These are phyloP conservation scores for Aspiorhynchus laticeps DNA, from an alignment of 2,113 vertebrate genomes.

Conservation along the genomic window DNA sequence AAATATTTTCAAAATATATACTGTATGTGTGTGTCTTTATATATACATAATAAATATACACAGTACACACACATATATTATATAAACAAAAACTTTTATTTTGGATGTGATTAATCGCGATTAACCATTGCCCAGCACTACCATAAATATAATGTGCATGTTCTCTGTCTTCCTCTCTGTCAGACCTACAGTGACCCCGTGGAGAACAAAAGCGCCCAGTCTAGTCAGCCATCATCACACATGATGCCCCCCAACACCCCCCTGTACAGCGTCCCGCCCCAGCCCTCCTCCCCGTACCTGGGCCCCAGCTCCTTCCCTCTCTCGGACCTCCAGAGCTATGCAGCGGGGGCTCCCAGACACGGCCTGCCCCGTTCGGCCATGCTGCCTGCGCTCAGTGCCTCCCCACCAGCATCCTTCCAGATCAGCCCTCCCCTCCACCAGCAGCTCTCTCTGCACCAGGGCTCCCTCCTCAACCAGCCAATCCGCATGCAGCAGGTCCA, in stretches of 20 bases:
- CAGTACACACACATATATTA: too few species aligned
- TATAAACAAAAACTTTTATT: too few species aligned
- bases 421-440: constrained; percentile 96
- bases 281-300: constrained; percentile 88
- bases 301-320: constrained; percentile 91
- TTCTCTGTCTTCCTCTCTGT: constrained; percentile 32
- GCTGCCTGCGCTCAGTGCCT: constrained; percentile 94
- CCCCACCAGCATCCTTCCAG: constrained; percentile 92
- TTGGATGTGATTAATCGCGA: too few species aligned
- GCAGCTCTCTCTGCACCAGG: constrained; percentile 94
- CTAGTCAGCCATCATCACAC: constrained; percentile 87
- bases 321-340: constrained; percentile 91
- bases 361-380: constrained; percentile 88
- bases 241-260: constrained; percentile 89
- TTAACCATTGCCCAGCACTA: too few species aligned
- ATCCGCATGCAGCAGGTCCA: constrained; percentile 96
- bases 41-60: too few species aligned
- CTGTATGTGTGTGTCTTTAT: too few species aligned
- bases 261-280: constrained; percentile 89
- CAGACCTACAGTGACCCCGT: constrained; percentile 90
- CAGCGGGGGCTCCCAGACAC: constrained; percentile 84
- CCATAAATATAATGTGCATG: background rate
- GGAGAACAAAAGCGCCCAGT: constrained; percentile 85
- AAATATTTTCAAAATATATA: too few species aligned
- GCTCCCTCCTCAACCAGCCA: constrained; percentile 90